These are phyloP conservation scores for Coelogynopora nodosa DNA, from an alignment of 2,888 invertebrate genomes.

Conservation along the genomic window DNA sequence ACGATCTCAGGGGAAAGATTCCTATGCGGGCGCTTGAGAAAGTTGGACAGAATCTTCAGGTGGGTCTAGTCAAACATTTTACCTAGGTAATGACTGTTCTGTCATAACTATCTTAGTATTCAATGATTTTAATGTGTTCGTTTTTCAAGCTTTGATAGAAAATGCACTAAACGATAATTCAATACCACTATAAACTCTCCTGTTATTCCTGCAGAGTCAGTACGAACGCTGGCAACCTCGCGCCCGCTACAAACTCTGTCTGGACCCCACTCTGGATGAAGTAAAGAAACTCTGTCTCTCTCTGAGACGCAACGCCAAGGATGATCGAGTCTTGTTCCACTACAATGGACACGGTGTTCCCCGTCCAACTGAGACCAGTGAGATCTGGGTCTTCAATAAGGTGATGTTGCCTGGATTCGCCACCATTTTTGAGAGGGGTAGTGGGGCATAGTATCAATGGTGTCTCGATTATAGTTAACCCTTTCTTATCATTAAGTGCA, in stretches of 20 bases:
- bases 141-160: too few relatives aligned
- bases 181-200: too few relatives aligned
- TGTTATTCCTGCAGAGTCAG: conserved; percentile 70
- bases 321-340: conserved; percentile 94
- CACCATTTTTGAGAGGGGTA: conserved; percentile 51
- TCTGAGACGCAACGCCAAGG: conserved; percentile 89
- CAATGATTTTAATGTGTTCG: too few relatives aligned
- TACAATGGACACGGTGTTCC: conserved; percentile 99
- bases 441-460: too few relatives aligned
- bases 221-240: conserved; percentile 98
- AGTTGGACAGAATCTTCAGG: conserved; percentile 81
- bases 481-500: too few relatives aligned
- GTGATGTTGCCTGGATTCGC: too few relatives aligned
- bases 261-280: conserved; percentile 95
- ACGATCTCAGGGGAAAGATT: conserved; percentile 75
- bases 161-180: too few relatives aligned
- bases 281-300: conserved; percentile 93
- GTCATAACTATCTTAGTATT: too few relatives aligned
- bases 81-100: too few relatives aligned
- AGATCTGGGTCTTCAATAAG: conserved; percentile 98
- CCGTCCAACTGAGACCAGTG: conserved; percentile 91
- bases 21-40: conserved; percentile 85
- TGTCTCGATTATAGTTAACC: too few relatives aligned
- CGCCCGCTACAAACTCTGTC: conserved; percentile 85
- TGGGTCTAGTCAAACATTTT: too few relatives aligned